Conservation (phyloP, 2,113 vertebrate genomes). For the Odocoileus hemionus region DNA sequence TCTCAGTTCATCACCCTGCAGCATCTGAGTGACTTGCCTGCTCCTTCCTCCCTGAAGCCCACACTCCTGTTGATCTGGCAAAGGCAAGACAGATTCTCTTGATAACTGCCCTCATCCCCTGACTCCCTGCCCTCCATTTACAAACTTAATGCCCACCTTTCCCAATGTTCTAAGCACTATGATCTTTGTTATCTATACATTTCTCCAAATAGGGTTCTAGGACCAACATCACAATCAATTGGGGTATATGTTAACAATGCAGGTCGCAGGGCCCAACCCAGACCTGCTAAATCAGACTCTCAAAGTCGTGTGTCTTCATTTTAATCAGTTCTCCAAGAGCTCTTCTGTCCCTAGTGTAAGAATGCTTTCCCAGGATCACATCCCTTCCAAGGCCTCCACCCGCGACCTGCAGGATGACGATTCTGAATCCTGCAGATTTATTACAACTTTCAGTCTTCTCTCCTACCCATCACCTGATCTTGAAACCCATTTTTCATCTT, state of each 20-base stretch:
- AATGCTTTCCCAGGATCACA: background rate
- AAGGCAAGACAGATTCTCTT: background rate
- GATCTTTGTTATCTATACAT: background rate
- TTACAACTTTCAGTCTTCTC: background rate
- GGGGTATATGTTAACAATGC: background rate
- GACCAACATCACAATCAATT: background rate
- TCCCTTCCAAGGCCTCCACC: background rate
- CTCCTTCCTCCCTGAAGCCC: background rate
- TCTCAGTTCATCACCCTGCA: background rate
- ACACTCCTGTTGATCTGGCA: background rate
- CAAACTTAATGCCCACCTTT: background rate
- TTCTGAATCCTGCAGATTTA: background rate
- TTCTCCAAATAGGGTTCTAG: background rate
- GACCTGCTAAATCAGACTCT: background rate
- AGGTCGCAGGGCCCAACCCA: background rate
- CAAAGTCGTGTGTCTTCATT: background rate
- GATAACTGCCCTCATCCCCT: background rate
- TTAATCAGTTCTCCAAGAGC: background rate
- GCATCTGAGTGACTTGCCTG: background rate
- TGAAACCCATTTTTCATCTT: background rate
- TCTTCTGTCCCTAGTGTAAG: background rate
- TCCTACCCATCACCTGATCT: background rate
- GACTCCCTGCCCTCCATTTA: background rate
- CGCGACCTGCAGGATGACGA: background rate
- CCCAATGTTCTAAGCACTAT: background rate